Percentiles rank a stretch among this genome's conserved stretches.
Evolutionary conservation across 2,113 vertebrate species (phyloP).

Genomic region (Myodes glareolus): DNA sequence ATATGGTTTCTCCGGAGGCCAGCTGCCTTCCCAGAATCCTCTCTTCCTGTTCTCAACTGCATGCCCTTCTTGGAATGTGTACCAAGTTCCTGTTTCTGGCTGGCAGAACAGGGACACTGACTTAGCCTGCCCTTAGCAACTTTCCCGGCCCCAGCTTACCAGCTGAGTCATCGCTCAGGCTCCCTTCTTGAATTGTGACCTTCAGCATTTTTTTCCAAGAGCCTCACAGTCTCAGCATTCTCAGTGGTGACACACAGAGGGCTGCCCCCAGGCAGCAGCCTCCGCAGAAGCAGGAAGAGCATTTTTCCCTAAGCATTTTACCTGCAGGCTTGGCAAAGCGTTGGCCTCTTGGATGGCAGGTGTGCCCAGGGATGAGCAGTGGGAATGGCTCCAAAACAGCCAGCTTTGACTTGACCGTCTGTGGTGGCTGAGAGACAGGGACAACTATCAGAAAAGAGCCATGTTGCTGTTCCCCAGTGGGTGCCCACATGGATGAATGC

Average conservation of each 20-base stretch:
- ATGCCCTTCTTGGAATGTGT: slow-evolving; percentile 52
- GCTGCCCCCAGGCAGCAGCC: not conserved
- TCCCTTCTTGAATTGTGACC: not conserved
- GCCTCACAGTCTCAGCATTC: not conserved
- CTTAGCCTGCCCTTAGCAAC: not conserved
- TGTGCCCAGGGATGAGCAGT: not conserved
- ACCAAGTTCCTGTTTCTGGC: slow-evolving; percentile 66
- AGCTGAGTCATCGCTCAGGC: slow-evolving; percentile 39
- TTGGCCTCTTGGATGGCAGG: not conserved
- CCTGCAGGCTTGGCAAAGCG: not conserved
- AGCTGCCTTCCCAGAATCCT: slow-evolving; percentile 25
- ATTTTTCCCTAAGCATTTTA: not conserved
- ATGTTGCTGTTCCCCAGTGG: not conserved
- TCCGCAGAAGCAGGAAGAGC: not conserved
- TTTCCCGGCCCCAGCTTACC: slow-evolving; percentile 13
- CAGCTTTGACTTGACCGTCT: not conserved
- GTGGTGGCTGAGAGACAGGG: not conserved
- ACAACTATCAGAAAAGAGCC: not conserved
- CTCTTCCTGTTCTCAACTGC: not conserved
- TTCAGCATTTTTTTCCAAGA: not conserved
- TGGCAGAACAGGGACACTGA: not conserved
- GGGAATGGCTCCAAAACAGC: not conserved
- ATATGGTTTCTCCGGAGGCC: slow-evolving; percentile 37
- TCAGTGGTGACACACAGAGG: not conserved
- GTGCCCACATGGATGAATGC: not conserved